Conservation (phyloP, 2,113 vertebrate genomes). For the Cacatua alba region DNA sequence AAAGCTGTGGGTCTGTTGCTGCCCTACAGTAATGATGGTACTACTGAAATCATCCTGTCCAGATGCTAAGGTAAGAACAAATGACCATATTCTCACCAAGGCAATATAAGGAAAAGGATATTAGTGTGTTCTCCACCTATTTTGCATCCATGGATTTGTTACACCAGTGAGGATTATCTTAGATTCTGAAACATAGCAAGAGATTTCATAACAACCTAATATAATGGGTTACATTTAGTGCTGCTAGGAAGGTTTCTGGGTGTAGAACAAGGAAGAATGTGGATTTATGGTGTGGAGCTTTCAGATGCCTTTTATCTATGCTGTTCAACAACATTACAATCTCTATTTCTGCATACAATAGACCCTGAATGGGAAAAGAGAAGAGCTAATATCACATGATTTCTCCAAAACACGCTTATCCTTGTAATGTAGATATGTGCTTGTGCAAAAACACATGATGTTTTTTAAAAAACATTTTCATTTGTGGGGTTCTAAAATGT, state of each 20-base stretch:
- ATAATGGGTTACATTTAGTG: not conserved
- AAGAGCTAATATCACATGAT: not conserved
- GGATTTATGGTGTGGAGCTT: not conserved
- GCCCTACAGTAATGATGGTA: rapidly evolving
- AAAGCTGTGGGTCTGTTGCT: not conserved
- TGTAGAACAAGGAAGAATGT: not conserved
- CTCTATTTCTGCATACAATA: not conserved
- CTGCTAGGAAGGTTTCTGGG: not conserved
- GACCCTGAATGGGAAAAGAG: not conserved
- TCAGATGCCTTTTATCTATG: not conserved
- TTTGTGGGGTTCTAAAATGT: not conserved
- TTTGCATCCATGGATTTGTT: not conserved
- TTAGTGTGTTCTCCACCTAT: not conserved
- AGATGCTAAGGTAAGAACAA: not conserved
- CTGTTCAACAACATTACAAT: not conserved
- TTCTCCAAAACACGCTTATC: not conserved
- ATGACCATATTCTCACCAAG: not conserved
- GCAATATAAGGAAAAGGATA: rapidly evolving
- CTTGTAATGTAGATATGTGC: rapidly evolving
- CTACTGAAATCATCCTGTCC: rapidly evolving
- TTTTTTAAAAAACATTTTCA: not conserved
- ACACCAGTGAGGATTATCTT: not conserved
- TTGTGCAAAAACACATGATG: not conserved
- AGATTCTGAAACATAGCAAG: not conserved
- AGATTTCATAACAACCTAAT: not conserved